These are phyloP conservation scores for Acanthoscelides obtectus DNA, from an alignment of 2,888 invertebrate genomes.

Conservation along the genomic window DNA sequence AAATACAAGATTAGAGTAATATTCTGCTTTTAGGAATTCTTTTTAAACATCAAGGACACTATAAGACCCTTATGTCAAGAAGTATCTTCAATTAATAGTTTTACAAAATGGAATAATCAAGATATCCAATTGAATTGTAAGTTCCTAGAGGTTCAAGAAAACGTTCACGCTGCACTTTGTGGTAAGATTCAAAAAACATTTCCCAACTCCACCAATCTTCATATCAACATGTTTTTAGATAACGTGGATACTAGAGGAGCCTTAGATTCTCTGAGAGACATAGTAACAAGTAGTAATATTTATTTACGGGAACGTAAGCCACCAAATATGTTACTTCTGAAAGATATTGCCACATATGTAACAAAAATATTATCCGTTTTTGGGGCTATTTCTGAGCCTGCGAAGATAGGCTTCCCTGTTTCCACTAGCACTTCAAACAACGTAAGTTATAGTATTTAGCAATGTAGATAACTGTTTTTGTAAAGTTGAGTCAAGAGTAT, in stretches of 20 bases:
- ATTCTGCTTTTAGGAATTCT: constrained; percentile 76
- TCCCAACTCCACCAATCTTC: neutral
- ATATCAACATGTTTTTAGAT: constrained; percentile 51
- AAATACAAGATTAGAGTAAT: no score
- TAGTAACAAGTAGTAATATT: constrained; percentile 81
- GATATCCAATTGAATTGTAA: constrained; percentile 69
- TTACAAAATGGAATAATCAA: constrained; percentile 65
- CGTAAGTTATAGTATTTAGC: constrained; percentile 9
- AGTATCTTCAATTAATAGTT: constrained; percentile 54
- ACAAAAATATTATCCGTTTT: constrained; percentile 75
- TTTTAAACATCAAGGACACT: constrained; percentile 83
- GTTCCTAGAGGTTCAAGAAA: constrained; percentile 58
- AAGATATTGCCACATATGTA: constrained; percentile 77
- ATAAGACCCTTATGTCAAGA: constrained; percentile 47
- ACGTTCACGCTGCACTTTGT: constrained; percentile 77
- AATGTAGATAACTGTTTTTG: neutral
- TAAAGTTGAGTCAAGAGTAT: neutral
- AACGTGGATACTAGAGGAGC: constrained; percentile 91
- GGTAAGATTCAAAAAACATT: constrained; percentile 54
- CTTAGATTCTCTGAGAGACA: constrained; percentile 76
- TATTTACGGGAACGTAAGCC: constrained; percentile 67
- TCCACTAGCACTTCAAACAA: constrained; percentile 36
- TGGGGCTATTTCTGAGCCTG: constrained; percentile 65
- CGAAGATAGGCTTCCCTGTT: constrained; percentile 65
- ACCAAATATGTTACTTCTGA: constrained; percentile 61